Base-by-base conservation (phyloP, 53 echinoderm and acorn worm species). In the Arbacia lixula region DNA sequence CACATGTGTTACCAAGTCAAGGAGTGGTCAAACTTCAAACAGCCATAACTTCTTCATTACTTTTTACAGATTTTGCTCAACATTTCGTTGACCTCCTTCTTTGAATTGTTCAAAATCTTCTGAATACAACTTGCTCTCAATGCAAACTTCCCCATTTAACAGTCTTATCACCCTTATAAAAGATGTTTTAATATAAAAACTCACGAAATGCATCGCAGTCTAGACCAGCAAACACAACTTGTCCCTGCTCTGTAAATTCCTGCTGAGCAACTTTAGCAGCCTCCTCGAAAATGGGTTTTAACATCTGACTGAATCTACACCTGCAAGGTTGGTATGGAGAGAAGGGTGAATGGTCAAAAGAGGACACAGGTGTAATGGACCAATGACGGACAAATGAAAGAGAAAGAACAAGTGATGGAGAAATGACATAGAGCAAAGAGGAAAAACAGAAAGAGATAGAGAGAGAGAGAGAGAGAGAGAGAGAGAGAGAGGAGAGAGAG, bases 221-320 rank as follows among this genome's bases (percentile, higher is more conserved):
- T 8, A 94, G 68, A 1, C 84, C 87, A 3, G 81, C 94, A 22
- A 99, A 63, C 4, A 91, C 94, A 16, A 99, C 94, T 54, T 87
- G 58, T 0, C 89, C 87, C 46, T 77, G 87, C 1, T 66, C 65
- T 0, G 81, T 60, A 68, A 92, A 99, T 83, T 92, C 89, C 36
- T 80, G 50, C 66, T 85, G 86, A 2, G 78, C 87, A 19, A 75
- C 92, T 54, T 75, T 88, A 3, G 99, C 99, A 10, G 94, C 92
- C 5, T 94, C 93, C 54, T 94, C 99, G 53, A 95, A 95, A 20
- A 99, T 92, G 14, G 99, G 99, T 56, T 99, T 99, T 77, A 99
- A 60, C 99, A 99, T 99, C 91, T 99, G 99, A 89, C 99, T 99
- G 77, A 99, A 99, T 49, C 99, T 83, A 77, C 99, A 99, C 99